phyloP scores from a whole-genome alignment of 2,113 vertebrate species.

The Lanius collurio region DNA sequence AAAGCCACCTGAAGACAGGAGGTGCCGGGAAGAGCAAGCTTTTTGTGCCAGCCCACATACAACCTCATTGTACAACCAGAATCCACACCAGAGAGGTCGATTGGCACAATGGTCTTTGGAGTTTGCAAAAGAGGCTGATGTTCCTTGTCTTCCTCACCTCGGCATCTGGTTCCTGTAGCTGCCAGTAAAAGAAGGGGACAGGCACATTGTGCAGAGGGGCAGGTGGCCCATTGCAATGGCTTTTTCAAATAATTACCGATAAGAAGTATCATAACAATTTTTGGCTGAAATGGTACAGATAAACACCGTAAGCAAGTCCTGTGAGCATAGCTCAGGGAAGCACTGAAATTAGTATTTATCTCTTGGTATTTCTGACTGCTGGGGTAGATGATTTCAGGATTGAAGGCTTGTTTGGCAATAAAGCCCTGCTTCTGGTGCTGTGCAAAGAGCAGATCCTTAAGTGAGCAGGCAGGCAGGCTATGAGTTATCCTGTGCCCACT shows the following conservation, averaged over 20 bases:
- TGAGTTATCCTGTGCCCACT: not conserved
- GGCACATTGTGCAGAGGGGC: not conserved
- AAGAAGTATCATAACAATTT: not conserved
- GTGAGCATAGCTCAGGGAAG: not conserved
- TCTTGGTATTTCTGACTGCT: constrained; percentile 26
- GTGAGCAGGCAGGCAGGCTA: not conserved
- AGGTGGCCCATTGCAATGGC: not conserved
- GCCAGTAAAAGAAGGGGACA: not conserved
- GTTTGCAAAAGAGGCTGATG: constrained; percentile 12
- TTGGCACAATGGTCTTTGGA: not conserved
- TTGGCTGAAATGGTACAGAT: not conserved
- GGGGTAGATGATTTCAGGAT: constrained; percentile 45
- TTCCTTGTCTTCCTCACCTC: not conserved
- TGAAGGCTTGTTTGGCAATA: constrained; percentile 35
- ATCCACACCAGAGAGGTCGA: accelerated
- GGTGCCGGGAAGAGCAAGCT: not conserved
- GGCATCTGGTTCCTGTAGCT: not conserved
- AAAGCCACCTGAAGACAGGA: not conserved
- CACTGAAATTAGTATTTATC: constrained; percentile 26
- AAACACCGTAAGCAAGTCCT: constrained; percentile 2
- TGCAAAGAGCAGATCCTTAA: not conserved
- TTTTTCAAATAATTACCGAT: not conserved
- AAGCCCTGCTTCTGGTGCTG: not conserved
- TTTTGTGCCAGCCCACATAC: not conserved
- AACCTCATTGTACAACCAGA: not conserved